phyloP scores from a whole-genome alignment of 2,888 invertebrate species.

The Hypomecis atomaria region DNA sequence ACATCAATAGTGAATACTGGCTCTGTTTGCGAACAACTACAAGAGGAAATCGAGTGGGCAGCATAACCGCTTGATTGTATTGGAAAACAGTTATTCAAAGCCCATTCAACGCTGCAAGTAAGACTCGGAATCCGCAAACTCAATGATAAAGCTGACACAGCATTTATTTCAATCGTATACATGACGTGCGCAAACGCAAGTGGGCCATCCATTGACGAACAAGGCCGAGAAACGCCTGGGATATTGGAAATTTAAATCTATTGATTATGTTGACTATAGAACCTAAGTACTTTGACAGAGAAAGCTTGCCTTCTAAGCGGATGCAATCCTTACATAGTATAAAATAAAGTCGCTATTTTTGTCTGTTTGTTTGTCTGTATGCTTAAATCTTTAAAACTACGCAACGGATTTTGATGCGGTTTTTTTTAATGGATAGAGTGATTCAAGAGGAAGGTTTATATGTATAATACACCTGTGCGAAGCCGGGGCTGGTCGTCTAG shows the following conservation, averaged over 20 bases:
- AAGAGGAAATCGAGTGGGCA: neutral
- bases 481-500: too few relatives aligned
- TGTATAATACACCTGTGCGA: too few relatives aligned
- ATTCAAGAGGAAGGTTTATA: too few relatives aligned
- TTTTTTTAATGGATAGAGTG: too few relatives aligned
- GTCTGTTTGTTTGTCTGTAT: too few relatives aligned
- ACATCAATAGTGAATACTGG: too few relatives aligned
- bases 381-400: too few relatives aligned
- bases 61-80: neutral
- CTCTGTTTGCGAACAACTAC: neutral
- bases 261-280: neutral
- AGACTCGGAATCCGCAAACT: conserved; percentile 16
- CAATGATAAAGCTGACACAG: conserved; percentile 28
- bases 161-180: conserved; percentile 30
- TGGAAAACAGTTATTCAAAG: conserved; percentile 12
- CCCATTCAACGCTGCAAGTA: neutral
- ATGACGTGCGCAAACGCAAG: conserved; percentile 28
- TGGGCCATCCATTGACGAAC: conserved; percentile 11
- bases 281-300: conserved; percentile 3
- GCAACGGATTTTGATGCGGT: too few relatives aligned
- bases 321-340: too few relatives aligned
- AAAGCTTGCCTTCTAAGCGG: neutral
- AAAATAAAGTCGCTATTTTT: too few relatives aligned
- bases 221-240: neutral
- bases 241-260: neutral